Percentiles rank a stretch among this genome's conserved stretches.
Evolutionary conservation across 2,888 invertebrate genomes (phyloP).

Genomic region (Adela reaumurella): DNA sequence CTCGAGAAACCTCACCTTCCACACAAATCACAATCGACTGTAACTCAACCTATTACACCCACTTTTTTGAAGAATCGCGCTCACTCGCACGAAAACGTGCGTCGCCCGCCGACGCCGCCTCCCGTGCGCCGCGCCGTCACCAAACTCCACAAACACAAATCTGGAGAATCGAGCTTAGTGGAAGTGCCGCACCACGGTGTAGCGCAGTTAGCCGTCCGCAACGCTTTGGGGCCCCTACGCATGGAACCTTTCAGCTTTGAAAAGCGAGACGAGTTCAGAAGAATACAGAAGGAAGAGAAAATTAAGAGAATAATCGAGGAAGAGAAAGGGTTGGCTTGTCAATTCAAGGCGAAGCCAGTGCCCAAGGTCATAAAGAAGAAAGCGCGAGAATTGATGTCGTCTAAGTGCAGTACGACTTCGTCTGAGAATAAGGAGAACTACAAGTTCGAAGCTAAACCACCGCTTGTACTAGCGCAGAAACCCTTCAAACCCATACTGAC

Average conservation of each 20-base stretch:
- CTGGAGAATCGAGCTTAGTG: slow-evolving; percentile 4
- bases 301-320: slow-evolving; percentile 57
- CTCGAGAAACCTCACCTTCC: slow-evolving; percentile 38
- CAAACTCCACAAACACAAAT: slow-evolving; percentile 6
- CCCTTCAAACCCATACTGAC: slow-evolving; percentile 62
- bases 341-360: slow-evolving; percentile 69
- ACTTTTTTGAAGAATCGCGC: slow-evolving; percentile 33
- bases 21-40: slow-evolving; percentile 23
- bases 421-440: slow-evolving; percentile 44
- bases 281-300: slow-evolving; percentile 56
- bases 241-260: slow-evolving; percentile 69
- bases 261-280: slow-evolving; percentile 54
- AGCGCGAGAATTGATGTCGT: slow-evolving; percentile 24
- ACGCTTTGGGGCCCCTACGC: slow-evolving; percentile 25
- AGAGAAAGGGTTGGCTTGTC: slow-evolving; percentile 56
- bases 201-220: slow-evolving; percentile 14
- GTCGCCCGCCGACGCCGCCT: neutral
- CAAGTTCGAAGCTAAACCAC: slow-evolving; percentile 62
- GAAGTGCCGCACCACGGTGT: neutral
- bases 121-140: slow-evolving; percentile 5
- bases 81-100: slow-evolving; percentile 14
- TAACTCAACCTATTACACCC: slow-evolving; percentile 30
- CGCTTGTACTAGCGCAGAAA: slow-evolving; percentile 58
- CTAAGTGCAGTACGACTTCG: slow-evolving; percentile 24
- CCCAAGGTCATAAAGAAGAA: slow-evolving; percentile 49